Evolutionary conservation across 2,113 vertebrate genomes (phyloP).

Genomic region (Orthochromis malagaraziensis): DNA sequence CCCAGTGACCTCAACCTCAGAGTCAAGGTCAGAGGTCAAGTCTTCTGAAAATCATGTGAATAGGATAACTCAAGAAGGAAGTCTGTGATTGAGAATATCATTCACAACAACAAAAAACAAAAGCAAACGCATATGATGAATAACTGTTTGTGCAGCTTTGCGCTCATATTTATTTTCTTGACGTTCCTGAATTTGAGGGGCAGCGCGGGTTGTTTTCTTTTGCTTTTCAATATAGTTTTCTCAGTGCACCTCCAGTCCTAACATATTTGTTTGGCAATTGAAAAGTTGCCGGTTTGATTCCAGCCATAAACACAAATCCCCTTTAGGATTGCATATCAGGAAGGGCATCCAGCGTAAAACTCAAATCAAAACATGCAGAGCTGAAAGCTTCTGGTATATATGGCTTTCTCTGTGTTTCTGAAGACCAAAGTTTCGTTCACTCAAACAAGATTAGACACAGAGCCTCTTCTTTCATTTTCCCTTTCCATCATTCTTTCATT

Average conservation of each 20-base stretch:
- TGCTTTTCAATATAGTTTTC: not conserved
- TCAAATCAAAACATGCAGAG: not conserved
- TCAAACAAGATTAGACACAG: not conserved
- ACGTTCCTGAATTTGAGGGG: not conserved
- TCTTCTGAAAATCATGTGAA: not conserved
- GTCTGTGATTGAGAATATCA: not conserved
- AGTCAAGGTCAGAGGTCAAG: not conserved
- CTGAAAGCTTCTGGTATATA: not conserved
- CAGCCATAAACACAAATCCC: not conserved
- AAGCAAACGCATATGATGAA: not conserved
- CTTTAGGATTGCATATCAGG: not conserved
- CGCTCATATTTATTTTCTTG: not conserved
- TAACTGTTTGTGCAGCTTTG: not conserved
- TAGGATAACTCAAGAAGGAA: not conserved
- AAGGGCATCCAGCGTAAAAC: not conserved
- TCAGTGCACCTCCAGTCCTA: not conserved
- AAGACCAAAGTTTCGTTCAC: not conserved
- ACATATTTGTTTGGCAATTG: not conserved
- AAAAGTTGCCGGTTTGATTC: not conserved
- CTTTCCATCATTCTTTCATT: not conserved
- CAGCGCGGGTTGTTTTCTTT: rapidly evolving
- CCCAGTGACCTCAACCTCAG: not conserved
- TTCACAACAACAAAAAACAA: not conserved
- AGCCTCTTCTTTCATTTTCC: not conserved
- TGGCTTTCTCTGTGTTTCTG: not conserved